Conservation (phyloP, 1,140 invertebrate genomes). For the Trichonephila clavipes region DNA sequence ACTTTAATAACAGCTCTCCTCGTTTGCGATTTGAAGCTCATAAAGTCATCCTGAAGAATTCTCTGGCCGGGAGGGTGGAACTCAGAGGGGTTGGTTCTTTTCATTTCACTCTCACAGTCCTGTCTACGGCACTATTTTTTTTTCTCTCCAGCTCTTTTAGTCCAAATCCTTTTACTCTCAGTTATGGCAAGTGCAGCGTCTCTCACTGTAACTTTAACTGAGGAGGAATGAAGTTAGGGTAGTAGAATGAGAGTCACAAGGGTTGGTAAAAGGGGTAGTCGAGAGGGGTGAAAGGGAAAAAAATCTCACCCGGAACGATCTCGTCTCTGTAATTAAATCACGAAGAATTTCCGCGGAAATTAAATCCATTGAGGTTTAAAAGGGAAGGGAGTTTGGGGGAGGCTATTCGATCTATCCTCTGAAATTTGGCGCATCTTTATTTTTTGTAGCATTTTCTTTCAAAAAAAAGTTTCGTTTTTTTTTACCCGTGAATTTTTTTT, state of each 20-base stretch:
- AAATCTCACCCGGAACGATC: slow-evolving; percentile 42
- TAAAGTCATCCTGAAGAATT: slow-evolving; percentile 50
- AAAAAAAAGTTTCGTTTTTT: background rate
- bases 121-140: background rate
- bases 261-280: background rate
- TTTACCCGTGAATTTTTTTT: background rate
- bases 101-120: background rate
- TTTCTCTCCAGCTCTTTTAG: background rate
- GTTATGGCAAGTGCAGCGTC: slow-evolving; percentile 33
- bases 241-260: background rate
- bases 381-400: slow-evolving; percentile 12
- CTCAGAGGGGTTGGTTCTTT: background rate
- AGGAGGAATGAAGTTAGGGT: slow-evolving; percentile 21
- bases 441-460: background rate
- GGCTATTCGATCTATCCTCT: background rate
- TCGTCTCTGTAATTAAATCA: slow-evolving; percentile 60
- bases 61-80: background rate
- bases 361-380: slow-evolving; percentile 60
- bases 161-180: slow-evolving; percentile 48
- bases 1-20: slow-evolving; percentile 40
- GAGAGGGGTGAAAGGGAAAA: background rate
- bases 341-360: slow-evolving; percentile 54
- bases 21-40: slow-evolving; percentile 47
- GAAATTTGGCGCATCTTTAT: background rate
- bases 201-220: slow-evolving; percentile 51